A percentile compares a stretch with the other conserved stretches of the same genome.
Conservation (phyloP, 2,113 vertebrate genomes). For the Cryptotis parvus region DNA sequence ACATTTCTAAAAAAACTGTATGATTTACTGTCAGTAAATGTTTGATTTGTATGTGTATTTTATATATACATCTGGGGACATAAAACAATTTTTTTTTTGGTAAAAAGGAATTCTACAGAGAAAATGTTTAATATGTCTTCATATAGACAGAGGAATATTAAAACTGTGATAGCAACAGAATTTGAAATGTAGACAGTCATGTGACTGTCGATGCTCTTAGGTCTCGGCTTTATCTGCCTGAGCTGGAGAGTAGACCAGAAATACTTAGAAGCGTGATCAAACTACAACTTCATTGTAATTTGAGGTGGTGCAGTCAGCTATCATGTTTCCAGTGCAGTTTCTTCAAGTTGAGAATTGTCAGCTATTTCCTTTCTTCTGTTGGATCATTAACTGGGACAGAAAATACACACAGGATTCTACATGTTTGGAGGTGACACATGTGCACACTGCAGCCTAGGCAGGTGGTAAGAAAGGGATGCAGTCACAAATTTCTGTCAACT, state of each 20-base stretch:
- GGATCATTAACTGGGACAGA: not conserved
- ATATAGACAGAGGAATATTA: not conserved
- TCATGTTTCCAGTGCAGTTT: not conserved
- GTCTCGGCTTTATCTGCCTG: not conserved
- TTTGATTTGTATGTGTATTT: no score
- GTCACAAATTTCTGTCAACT: not conserved
- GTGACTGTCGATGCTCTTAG: not conserved
- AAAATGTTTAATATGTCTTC: no score
- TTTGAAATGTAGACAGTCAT: not conserved
- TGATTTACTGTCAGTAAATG: no score
- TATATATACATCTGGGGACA: no score
- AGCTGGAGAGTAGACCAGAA: not conserved
- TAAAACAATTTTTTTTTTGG: no score
- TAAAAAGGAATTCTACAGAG: no score
- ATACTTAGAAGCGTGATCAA: not conserved
- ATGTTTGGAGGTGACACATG: not conserved
- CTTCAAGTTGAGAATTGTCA: not conserved
- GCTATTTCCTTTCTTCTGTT: slow-evolving; percentile 3
- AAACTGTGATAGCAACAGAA: not conserved
- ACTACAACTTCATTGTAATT: not conserved
- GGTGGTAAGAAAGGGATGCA: not conserved
- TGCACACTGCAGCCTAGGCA: not conserved
- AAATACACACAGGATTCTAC: not conserved
- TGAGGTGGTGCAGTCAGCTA: not conserved
- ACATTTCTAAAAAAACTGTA: no score